Evolutionary conservation across 2,797 vertebrate genomes (phyloP), one percentile per base, ranked within the genome.

Genomic region (Anguilla pacifica): DNA sequence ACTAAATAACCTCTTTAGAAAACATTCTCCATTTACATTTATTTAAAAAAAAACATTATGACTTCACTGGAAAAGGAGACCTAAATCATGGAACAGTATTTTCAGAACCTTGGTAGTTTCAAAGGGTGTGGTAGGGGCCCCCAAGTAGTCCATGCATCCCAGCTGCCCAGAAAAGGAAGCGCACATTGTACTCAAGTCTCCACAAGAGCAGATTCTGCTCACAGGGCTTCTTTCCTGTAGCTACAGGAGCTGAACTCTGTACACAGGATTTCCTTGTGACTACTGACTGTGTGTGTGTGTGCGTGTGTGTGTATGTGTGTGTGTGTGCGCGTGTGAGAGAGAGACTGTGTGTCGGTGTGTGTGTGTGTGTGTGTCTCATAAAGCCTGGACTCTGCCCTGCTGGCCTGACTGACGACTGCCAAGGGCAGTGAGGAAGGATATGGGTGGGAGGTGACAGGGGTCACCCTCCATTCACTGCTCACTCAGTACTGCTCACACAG

Each of bases 251-350:
- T 7, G 19, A 5, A 70, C 15, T 17, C 22, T 22, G 19, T 28
- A 15, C 74, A 79, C 74, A 79, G 35, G 74, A 81, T 51, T 81
- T 49, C 77, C 77, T 51, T 46, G 77, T 81, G 46, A 81, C 77
- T 49, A 25, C n/a, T 67, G 22, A 6, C 6, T 67, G 22, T n/a
- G 61, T 6, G 61, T 22, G 61, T 25, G 61, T 25, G 61, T 0
- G 61, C 6, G 61, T 22, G 61, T 64, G 61, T 64, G 61, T 22
- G 61, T 64, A 25, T 64, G 61, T 22, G 5, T 4, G 61, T 64
- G 19, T 64, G 25, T 64, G 22, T 64, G 61, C 6, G 25, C 7
- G 25, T 6, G 22, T 64, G 17, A 25, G 61, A 25, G 25, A 3
- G 61, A 3, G 61, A 25, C 22, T n/a, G 61, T 64, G 22, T 64